These are phyloP conservation scores for Ennomos fuscantarius DNA, from an alignment of 2,888 invertebrate genomes.

Conservation along the genomic window DNA sequence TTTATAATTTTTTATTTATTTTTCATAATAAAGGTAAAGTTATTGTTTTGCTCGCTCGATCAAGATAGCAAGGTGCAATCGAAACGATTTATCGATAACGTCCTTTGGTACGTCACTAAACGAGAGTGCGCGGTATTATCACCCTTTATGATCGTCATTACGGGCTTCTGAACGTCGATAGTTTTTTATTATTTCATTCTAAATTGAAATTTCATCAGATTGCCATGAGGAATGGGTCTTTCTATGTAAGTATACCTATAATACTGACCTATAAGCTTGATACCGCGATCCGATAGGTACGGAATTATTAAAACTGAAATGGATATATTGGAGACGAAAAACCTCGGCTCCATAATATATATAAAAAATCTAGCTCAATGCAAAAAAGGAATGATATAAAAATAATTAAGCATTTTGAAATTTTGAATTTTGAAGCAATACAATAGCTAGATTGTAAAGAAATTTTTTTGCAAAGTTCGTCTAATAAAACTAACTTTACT, in stretches of 20 bases:
- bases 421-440: too few relatives aligned
- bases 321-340: too few relatives aligned
- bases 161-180: conserved; percentile 31
- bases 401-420: too few relatives aligned
- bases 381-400: too few relatives aligned
- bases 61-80: conserved; percentile 70
- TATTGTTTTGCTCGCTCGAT: conserved; percentile 72
- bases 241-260: neutral
- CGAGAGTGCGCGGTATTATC: conserved; percentile 73
- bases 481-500: too few relatives aligned
- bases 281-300: too few relatives aligned
- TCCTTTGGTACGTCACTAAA: conserved; percentile 76
- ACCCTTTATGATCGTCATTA: conserved; percentile 76
- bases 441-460: too few relatives aligned
- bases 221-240: conserved; percentile 11
- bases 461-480: too few relatives aligned
- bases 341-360: too few relatives aligned
- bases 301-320: too few relatives aligned
- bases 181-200: conserved; percentile 30
- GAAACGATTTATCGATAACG: conserved; percentile 77
- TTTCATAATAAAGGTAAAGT: conserved; percentile 55
- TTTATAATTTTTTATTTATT: conserved; percentile 40
- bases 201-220: conserved; percentile 40
- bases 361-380: too few relatives aligned
- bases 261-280: too few relatives aligned